Conservation (phyloP, 2,113 vertebrate genomes). For the Anhinga anhinga region DNA sequence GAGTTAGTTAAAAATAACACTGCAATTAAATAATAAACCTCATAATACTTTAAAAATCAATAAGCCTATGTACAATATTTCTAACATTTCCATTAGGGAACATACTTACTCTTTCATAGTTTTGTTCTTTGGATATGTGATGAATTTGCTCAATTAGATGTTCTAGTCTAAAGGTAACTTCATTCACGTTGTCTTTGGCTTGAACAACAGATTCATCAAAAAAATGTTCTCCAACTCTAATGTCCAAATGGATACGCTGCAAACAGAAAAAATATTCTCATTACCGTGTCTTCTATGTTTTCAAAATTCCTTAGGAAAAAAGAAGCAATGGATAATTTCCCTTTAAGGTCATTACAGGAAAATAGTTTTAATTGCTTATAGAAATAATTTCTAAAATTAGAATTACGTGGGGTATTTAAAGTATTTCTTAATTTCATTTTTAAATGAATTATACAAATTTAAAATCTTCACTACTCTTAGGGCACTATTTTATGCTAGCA, state of each 20-base stretch:
- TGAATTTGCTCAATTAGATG: constrained; percentile 83
- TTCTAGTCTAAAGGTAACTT: constrained; percentile 75
- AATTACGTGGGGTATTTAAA: background rate
- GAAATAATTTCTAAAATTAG: background rate
- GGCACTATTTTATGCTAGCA: background rate
- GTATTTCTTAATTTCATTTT: background rate
- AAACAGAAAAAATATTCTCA: background rate
- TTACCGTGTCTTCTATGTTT: background rate
- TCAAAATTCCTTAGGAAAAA: background rate
- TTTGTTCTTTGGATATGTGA: constrained; percentile 85
- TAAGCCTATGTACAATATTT: background rate
- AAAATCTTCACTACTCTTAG: background rate
- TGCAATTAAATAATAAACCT: background rate
- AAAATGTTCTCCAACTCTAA: constrained; percentile 85
- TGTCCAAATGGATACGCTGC: constrained; percentile 87
- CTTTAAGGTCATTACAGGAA: background rate
- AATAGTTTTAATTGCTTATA: background rate
- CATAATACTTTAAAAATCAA: background rate
- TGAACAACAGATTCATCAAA: constrained; percentile 69
- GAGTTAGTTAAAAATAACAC: background rate
- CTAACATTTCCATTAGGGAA: background rate
- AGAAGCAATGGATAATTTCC: background rate
- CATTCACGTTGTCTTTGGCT: constrained; percentile 84
- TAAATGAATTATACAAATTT: background rate
- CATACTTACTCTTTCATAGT: constrained; percentile 85